Conservation (phyloP, 2,113 vertebrate species). For the Formicarius rufipectus region DNA sequence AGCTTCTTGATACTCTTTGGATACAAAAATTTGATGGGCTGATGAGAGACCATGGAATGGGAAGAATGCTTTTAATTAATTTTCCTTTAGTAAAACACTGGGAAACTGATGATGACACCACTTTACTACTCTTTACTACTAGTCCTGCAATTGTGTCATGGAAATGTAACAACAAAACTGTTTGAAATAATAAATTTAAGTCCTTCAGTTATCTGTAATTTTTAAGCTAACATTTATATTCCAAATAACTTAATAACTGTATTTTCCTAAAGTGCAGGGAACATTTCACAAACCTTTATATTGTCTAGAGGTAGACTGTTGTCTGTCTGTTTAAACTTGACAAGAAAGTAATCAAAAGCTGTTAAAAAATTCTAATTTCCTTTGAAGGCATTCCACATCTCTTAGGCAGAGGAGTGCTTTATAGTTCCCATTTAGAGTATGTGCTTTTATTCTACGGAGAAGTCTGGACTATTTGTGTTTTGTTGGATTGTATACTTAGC, state of each 20-base stretch:
- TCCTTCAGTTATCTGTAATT: background rate
- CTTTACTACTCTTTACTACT: background rate
- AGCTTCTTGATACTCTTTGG: background rate
- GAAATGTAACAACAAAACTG: background rate
- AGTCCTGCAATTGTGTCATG: background rate
- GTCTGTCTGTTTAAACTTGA: background rate
- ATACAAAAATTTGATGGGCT: background rate
- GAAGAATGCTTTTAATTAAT: background rate
- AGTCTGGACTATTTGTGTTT: background rate
- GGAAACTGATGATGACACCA: background rate
- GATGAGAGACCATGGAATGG: background rate
- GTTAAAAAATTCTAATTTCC: background rate
- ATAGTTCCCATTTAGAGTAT: background rate
- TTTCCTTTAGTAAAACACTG: background rate
- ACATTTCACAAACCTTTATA: background rate
- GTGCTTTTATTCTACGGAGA: background rate
- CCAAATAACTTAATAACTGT: background rate
- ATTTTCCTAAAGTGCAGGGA: background rate
- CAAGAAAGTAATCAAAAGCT: background rate
- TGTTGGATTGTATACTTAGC: background rate
- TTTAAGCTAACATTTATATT: background rate
- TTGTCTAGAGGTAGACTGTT: background rate
- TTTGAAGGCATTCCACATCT: background rate
- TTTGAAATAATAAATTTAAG: background rate
- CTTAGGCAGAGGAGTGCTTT: background rate